Conservation (phyloP, 2,113 vertebrate species). For the human region GRCh38 chr1:74333501-74334000, state of each 20-base stretch:
- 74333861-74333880: constrained; percentile 59
- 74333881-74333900: constrained; percentile 31
- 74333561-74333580: constrained; percentile 58
- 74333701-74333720: background rate
- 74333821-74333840: constrained; percentile 53
- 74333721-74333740: background rate
- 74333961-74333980: background rate
- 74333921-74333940: constrained; percentile 22
- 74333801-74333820: constrained; percentile 66
- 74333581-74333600: constrained; percentile 67
- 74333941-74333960: constrained; percentile 7
- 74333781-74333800: constrained; percentile 6
- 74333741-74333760: constrained; percentile 46
- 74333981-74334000: background rate
- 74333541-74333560: constrained; percentile 59
- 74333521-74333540: constrained; percentile 65
- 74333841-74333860: constrained; percentile 57
- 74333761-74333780: background rate
- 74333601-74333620: background rate
- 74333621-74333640: constrained; percentile 48
- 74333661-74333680: constrained; percentile 49
- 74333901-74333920: constrained; percentile 44
- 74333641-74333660: constrained; percentile 41
- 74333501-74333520: constrained; percentile 24
- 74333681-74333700: constrained; percentile 28